Evolutionary conservation across 2,888 invertebrate genomes (phyloP), one percentile per base, ranked within the genome.

Genomic region (Papilio demoleus): DNA sequence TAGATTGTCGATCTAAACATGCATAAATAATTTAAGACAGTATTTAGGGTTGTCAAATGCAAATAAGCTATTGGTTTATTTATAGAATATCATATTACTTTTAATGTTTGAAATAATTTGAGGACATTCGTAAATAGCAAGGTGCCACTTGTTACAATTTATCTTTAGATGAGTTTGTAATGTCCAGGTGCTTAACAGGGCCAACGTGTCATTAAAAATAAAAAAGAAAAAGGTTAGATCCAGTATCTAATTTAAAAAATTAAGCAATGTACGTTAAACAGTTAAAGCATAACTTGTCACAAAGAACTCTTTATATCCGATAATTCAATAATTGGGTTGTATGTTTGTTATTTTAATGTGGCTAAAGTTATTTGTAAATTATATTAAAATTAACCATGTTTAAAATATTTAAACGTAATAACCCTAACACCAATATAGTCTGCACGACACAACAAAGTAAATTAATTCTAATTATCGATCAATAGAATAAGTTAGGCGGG

Each of bases 391-490:
- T 17, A 5, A 19, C 12, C 17, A 40, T 17, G 42, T 40, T 24
- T 27, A 61, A 27, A 11, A 14, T 17, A 45, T 17, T 42, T 8
- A 11, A 36, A n/a, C 0, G n/a, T 36, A 31, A 5, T 31, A 67
- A 31, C 50, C 60, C 67, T 67, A 53, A 31, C n/a, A 11, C 40
- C 36, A 53, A 67, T 61, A 50, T 34, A 36, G 38, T 36, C 60
- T n/a, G 70, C 70, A 74, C 72, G 75, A 62, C 70, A 75, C 71
- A 79, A 78, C 75, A 75, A 77, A 76, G 74, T 69, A 79, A 81
- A 73, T 79, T 76, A 79, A 77, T 79, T 81, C 75, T 81, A 84
- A 86, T 82, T 80, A 82, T 81, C 77, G 77, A 83, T 86, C 82
- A 83, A 80, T 77, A 74, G 74, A 68, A 75, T 77, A 84, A 85